phyloP scores from a whole-genome alignment of 2,888 invertebrate species.

The Acanthopleura granulata region DNA sequence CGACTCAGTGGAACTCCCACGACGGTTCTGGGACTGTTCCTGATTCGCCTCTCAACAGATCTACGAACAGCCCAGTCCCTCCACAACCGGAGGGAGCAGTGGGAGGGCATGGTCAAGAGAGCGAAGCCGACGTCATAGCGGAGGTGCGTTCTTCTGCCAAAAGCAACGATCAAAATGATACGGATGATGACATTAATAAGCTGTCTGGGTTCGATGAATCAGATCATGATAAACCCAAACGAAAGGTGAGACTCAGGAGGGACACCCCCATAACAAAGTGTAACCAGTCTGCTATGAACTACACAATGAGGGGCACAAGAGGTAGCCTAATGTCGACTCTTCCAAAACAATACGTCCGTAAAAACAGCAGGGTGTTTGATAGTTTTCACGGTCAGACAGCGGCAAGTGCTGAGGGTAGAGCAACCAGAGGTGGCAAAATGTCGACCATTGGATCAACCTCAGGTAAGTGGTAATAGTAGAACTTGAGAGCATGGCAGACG shows the following conservation, averaged over 20 bases:
- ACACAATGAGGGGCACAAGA: constrained; percentile 12
- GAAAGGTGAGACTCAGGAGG: neutral
- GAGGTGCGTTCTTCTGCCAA: neutral
- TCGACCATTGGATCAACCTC: neutral
- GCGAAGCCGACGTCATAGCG: neutral
- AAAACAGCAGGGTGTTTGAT: neutral
- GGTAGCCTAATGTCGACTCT: neutral
- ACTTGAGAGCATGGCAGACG: too few relatives aligned
- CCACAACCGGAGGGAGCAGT: neutral
- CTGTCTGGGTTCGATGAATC: neutral
- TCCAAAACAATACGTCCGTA: constrained; percentile 4
- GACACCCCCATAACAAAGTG: neutral
- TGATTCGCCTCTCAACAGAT: neutral
- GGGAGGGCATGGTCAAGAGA: neutral
- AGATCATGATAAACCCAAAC: neutral
- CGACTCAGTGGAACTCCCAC: neutral
- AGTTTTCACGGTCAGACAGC: neutral
- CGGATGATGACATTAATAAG: constrained; percentile 3
- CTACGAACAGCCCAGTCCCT: neutral
- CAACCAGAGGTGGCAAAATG: neutral
- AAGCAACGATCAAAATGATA: neutral
- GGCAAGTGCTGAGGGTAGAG: neutral
- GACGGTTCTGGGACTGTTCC: neutral
- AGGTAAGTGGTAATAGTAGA: neutral
- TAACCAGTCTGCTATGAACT: neutral